Conservation (phyloP, 2,888 invertebrate species). For the Holacanthella duospinosa region DNA sequence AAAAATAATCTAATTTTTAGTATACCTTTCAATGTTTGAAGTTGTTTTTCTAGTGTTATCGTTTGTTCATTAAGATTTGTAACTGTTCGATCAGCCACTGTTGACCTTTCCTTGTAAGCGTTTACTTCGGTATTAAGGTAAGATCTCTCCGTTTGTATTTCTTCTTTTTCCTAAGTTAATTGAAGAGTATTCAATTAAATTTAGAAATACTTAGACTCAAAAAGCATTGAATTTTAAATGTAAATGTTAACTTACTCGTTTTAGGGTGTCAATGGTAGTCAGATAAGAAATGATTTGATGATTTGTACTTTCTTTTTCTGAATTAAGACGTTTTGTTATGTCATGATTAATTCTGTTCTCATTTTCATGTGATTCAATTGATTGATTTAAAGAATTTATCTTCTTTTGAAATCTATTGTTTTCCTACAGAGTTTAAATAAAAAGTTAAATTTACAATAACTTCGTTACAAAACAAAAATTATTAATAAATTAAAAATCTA, state of each 20-base stretch:
- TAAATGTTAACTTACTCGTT: conserved; percentile 22
- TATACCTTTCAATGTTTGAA: conserved; percentile 31
- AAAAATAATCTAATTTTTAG: too few relatives aligned
- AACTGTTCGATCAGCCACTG: conserved; percentile 30
- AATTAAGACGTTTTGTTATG: conserved; percentile 29
- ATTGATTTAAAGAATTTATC: conserved; percentile 29
- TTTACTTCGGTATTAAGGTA: conserved; percentile 33
- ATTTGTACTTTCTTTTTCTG: conserved; percentile 35
- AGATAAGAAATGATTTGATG: conserved; percentile 34
- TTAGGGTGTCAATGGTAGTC: conserved; percentile 33
- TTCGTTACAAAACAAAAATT: too few relatives aligned
- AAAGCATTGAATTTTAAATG: neutral
- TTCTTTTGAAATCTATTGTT: conserved; percentile 33
- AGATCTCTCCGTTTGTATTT: conserved; percentile 31
- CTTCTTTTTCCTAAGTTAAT: conserved; percentile 32
- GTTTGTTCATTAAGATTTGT: conserved; percentile 31
- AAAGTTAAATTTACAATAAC: conserved; percentile 7
- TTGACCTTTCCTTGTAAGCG: conserved; percentile 29
- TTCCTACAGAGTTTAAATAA: conserved; percentile 25
- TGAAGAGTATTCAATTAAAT: neutral
- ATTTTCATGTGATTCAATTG: conserved; percentile 32
- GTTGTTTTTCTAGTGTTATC: conserved; percentile 30
- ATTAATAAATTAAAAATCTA: neutral
- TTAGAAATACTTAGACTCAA: conserved; percentile 4
- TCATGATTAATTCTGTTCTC: conserved; percentile 30